Percentiles rank a stretch among this genome's conserved stretches.
Conservation (phyloP, 1,140 invertebrate species). For the Proales similis region DNA sequence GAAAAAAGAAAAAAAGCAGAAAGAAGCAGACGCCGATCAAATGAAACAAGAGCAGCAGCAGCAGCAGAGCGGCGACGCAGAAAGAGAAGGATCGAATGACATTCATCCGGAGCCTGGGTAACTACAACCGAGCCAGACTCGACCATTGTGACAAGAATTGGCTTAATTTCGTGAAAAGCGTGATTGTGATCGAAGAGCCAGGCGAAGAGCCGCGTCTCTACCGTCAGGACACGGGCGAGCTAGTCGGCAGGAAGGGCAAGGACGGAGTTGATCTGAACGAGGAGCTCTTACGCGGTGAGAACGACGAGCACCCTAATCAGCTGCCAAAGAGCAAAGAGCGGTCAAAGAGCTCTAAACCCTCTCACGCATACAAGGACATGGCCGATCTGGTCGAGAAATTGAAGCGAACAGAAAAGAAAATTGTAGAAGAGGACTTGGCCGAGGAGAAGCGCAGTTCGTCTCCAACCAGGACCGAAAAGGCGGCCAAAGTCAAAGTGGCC, state of each 20-base stretch:
- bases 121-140: too few species aligned
- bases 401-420: too few species aligned
- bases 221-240: conserved; percentile 26
- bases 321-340: conserved; percentile 2
- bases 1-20: too few species aligned
- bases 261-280: conserved; percentile 1
- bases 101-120: too few species aligned
- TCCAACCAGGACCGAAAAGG: not conserved
- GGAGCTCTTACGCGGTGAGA: not conserved
- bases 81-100: too few species aligned
- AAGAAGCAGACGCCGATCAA: too few species aligned
- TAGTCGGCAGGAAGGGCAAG: conserved; percentile 1
- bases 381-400: conserved; percentile 16
- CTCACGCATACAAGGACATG: conserved; percentile 11
- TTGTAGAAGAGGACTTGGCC: too few species aligned
- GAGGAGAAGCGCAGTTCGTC: not conserved
- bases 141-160: too few species aligned
- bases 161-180: conserved; percentile 11
- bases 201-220: conserved; percentile 35
- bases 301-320: conserved; percentile 13
- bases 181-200: conserved; percentile 36
- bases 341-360: not conserved
- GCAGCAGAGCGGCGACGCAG: too few species aligned
- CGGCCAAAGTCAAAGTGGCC: not conserved
- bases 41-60: too few species aligned